Conservation (phyloP, 2,888 invertebrate species). For the Harpagoxenus sublaevis region DNA sequence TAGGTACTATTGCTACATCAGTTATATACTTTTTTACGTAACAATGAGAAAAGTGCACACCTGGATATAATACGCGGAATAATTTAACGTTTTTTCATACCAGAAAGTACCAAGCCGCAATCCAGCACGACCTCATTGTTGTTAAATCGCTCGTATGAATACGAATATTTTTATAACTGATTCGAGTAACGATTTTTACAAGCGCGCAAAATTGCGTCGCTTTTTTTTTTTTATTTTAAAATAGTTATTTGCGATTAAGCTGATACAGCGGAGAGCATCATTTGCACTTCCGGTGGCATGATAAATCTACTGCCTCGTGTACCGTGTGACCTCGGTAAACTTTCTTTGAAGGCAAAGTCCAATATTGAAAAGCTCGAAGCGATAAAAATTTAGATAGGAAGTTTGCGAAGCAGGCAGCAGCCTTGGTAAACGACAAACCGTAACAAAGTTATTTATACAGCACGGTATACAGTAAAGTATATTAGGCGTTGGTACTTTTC, state of each 20-base stretch:
- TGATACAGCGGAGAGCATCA: slow-evolving; percentile 1
- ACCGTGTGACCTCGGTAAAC: slow-evolving; percentile 41
- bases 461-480: slow-evolving; percentile 51
- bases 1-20: slow-evolving; percentile 9
- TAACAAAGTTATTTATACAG: slow-evolving; percentile 62
- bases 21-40: slow-evolving; percentile 36
- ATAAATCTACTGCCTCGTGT: slow-evolving; percentile 39
- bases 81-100: slow-evolving; percentile 34
- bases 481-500: slow-evolving; percentile 46
- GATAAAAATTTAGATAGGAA: slow-evolving; percentile 54
- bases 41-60: slow-evolving; percentile 34
- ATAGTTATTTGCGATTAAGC: neutral
- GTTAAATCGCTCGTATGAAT: slow-evolving; percentile 42
- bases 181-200: neutral
- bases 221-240: neutral
- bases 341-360: slow-evolving; percentile 30
- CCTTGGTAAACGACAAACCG: slow-evolving; percentile 21
- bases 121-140: slow-evolving; percentile 24
- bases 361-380: slow-evolving; percentile 27
- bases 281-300: slow-evolving; percentile 33
- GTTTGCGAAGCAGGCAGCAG: slow-evolving; percentile 11
- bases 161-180: slow-evolving; percentile 32
- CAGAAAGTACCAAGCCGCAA: slow-evolving; percentile 1
- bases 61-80: slow-evolving; percentile 3
- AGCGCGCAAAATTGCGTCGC: neutral